Conservation (phyloP, 2,113 vertebrate species). For the Bufo bufo region DNA sequence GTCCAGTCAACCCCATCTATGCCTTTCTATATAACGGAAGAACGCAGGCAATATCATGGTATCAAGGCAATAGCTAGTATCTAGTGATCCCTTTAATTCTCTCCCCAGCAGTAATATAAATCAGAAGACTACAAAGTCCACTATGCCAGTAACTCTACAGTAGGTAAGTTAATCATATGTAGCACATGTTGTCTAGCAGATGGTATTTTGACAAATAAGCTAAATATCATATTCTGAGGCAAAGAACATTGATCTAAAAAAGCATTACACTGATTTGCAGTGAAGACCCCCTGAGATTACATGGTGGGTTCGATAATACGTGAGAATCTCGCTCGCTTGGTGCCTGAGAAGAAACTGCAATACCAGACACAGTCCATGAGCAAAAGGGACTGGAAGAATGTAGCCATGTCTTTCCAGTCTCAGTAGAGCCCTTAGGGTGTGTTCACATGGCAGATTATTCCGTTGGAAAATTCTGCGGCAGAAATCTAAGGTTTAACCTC, state of each 20-base stretch:
- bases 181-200: constrained; percentile 43
- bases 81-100: neutral
- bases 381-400: too few relatives aligned
- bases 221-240: constrained; percentile 39
- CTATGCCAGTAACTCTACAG: constrained; percentile 15
- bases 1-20: too few relatives aligned
- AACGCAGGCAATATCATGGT: too few relatives aligned
- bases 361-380: too few relatives aligned
- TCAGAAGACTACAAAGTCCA: constrained; percentile 28
- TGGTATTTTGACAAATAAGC: constrained; percentile 46
- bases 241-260: constrained; percentile 39
- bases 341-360: too few relatives aligned
- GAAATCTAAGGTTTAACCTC: too few relatives aligned
- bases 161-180: constrained; percentile 41
- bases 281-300: neutral
- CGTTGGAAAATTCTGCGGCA: too few relatives aligned
- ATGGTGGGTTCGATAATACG: neutral
- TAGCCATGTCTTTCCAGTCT: too few relatives aligned
- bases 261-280: constrained; percentile 23
- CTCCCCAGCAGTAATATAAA: neutral
- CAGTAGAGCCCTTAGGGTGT: too few relatives aligned
- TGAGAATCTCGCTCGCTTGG: neutral
- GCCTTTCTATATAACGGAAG: too few relatives aligned
- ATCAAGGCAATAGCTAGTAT: too few relatives aligned
- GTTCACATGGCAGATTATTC: too few relatives aligned